Evolutionary conservation across 2,113 vertebrate genomes (phyloP).

Genomic region (Gymnocephalus cernua): DNA sequence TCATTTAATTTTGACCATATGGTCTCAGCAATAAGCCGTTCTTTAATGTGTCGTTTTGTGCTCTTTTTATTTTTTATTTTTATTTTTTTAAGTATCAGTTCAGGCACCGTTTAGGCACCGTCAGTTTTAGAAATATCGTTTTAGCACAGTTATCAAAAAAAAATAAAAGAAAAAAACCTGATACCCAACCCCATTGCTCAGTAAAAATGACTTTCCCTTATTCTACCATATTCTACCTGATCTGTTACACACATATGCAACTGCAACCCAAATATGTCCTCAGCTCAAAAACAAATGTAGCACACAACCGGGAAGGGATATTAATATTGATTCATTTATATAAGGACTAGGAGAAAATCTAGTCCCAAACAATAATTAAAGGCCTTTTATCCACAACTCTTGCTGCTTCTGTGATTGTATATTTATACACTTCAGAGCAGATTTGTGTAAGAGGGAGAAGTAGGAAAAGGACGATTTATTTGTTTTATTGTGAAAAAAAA

Average conservation of each 20-base stretch:
- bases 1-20: too few species aligned
- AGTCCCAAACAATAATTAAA: slow-evolving; percentile 41
- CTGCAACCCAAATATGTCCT: slow-evolving; percentile 26
- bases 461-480: background rate
- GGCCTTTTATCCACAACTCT: slow-evolving; percentile 24
- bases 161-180: too few species aligned
- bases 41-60: too few species aligned
- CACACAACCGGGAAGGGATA: background rate
- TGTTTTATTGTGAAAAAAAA: background rate
- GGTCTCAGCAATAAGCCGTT: too few species aligned
- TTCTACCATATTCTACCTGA: background rate
- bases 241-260: slow-evolving; percentile 34
- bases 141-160: too few species aligned
- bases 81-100: too few species aligned
- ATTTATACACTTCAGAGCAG: slow-evolving; percentile 13
- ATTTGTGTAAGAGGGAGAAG: slow-evolving; percentile 6
- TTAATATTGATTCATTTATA: slow-evolving; percentile 46
- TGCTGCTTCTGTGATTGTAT: background rate
- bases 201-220: background rate
- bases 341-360: slow-evolving; percentile 25
- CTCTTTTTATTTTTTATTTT: too few species aligned
- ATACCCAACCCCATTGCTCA: too few species aligned
- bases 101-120: too few species aligned
- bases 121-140: too few species aligned
- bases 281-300: slow-evolving; percentile 9